These are phyloP conservation scores for Bambusicola thoracicus DNA, from an alignment of 2,113 vertebrate species.

Conservation along the genomic window DNA sequence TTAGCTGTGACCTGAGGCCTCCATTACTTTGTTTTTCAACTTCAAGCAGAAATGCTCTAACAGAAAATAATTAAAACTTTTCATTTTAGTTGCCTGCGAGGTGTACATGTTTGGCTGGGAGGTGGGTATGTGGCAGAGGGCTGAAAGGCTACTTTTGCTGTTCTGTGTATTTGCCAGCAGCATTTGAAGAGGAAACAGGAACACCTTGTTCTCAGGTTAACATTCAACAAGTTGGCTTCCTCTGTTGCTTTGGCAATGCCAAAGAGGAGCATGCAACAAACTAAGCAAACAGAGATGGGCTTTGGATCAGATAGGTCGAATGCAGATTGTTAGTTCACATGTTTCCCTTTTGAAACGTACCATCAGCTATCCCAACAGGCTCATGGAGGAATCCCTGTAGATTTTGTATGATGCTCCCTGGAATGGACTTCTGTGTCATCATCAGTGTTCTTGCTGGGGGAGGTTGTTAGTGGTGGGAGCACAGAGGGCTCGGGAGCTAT, in stretches of 20 bases:
- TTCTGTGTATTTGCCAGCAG: constrained; percentile 3
- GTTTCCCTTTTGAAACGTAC: neutral
- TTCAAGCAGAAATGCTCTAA: neutral
- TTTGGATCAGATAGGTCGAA: neutral
- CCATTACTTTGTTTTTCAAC: neutral
- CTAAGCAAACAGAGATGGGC: neutral
- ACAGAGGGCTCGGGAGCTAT: neutral
- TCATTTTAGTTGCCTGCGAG: neutral
- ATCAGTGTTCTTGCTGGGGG: neutral
- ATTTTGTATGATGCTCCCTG: neutral
- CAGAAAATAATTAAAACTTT: neutral
- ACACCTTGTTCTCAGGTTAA: constrained; percentile 49
- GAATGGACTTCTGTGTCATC: neutral
- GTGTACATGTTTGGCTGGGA: neutral
- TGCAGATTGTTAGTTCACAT: neutral
- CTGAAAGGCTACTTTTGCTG: constrained; percentile 15
- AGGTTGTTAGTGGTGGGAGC: neutral
- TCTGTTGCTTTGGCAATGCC: neutral
- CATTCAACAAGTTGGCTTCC: constrained; percentile 36
- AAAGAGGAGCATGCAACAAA: neutral
- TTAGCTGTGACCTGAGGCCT: neutral
- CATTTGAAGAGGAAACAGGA: constrained; percentile 35
- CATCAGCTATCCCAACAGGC: neutral
- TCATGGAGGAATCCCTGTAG: neutral
- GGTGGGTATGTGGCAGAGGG: constrained; percentile 1